Evolutionary conservation across 2,797 vertebrate genomes (phyloP).

Genomic region (Rousettus madagascariensis): DNA sequence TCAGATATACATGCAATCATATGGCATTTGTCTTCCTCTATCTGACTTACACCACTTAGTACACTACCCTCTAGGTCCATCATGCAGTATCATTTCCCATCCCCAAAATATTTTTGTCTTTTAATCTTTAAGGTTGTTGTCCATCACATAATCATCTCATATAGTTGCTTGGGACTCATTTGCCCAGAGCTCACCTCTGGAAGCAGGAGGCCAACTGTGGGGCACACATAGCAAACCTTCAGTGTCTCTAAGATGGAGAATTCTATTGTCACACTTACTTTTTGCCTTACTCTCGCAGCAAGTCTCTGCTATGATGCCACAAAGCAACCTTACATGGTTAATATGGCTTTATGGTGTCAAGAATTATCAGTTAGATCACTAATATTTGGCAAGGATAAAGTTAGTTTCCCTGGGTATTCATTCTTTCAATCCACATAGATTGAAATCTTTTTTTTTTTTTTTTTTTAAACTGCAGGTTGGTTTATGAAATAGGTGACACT

Average conservation of each 20-base stretch:
- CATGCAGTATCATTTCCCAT: too few species aligned
- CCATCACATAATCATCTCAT: not conserved
- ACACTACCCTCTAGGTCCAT: too few species aligned
- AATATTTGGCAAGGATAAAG: not conserved
- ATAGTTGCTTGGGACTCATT: not conserved
- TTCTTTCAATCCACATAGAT: conserved; percentile 55
- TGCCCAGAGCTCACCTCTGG: not conserved
- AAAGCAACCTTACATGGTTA: not conserved
- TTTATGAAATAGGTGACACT: conserved; percentile 54
- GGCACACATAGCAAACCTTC: not conserved
- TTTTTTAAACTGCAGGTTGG: conserved; percentile 63
- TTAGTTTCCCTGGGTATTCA: conserved; percentile 35
- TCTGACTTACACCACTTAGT: too few species aligned
- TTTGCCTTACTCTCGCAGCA: not conserved
- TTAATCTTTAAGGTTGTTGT: not conserved
- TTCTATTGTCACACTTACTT: not conserved
- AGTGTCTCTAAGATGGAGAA: not conserved
- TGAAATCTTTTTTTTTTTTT: not conserved
- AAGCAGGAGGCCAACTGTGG: not conserved
- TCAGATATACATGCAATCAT: too few species aligned
- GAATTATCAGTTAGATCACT: not conserved
- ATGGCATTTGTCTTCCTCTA: too few species aligned
- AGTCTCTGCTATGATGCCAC: not conserved
- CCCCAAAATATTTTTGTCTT: not conserved
- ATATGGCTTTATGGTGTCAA: not conserved